Evolutionary conservation across 1,140 invertebrate species (phyloP).

Genomic region (Drosophila littoralis): DNA sequence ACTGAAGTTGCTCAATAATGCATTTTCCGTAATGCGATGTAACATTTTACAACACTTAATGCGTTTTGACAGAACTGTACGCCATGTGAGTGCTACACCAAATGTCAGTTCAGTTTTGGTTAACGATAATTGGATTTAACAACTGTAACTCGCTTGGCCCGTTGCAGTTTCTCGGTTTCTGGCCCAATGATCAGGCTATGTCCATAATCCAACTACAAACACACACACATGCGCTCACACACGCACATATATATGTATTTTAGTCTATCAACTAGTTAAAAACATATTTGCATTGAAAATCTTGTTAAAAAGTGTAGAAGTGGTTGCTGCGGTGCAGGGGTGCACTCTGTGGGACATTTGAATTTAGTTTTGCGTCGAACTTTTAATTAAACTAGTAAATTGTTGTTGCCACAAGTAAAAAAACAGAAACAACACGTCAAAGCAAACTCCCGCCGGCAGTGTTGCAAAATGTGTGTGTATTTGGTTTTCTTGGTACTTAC

Average conservation of each 20-base stretch:
- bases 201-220: neutral
- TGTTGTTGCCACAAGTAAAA: conserved; percentile 45
- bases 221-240: conserved; percentile 13
- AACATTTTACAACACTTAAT: neutral
- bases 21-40: too few species aligned
- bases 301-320: conserved; percentile 30
- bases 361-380: conserved; percentile 56
- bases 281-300: conserved; percentile 64
- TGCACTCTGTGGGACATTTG: conserved; percentile 12
- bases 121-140: conserved; percentile 51
- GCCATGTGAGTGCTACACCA: neutral
- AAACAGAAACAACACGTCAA: conserved; percentile 27
- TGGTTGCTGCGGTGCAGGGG: neutral
- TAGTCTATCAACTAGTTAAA: conserved; percentile 71
- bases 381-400: conserved; percentile 80
- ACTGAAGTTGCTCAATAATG: too few species aligned
- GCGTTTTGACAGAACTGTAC: conserved; percentile 23
- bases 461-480: neutral
- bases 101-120: conserved; percentile 12
- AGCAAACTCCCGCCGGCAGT: conserved; percentile 12
- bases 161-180: conserved; percentile 43
- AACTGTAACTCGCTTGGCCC: conserved; percentile 54
- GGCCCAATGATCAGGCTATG: conserved; percentile 23
- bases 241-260: conserved; percentile 14
- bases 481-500: conserved; percentile 49